Evolutionary conservation across 2,797 vertebrate genomes (phyloP).

Genomic region (Rhincodon typus): DNA sequence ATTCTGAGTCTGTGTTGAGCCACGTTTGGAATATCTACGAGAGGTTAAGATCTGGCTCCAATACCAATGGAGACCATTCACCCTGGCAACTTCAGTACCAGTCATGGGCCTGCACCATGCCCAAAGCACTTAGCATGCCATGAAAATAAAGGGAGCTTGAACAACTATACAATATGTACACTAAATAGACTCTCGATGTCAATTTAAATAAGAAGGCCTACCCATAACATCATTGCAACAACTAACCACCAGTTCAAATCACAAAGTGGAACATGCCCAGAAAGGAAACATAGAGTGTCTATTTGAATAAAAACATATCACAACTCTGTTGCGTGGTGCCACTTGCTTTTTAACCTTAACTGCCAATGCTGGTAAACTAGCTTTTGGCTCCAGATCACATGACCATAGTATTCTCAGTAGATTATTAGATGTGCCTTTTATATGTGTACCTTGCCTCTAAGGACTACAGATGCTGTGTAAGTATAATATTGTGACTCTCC

Average conservation of each 20-base stretch:
- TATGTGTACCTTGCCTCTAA: too few relatives aligned
- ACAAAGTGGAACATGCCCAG: not conserved
- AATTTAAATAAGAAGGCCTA: not conserved
- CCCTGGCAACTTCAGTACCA: not conserved
- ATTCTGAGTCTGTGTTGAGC: not conserved
- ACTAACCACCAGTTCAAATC: not conserved
- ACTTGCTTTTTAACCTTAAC: not conserved
- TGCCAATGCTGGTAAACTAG: not conserved
- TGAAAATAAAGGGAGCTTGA: not conserved
- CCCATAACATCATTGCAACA: not conserved
- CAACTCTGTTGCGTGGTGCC: not conserved
- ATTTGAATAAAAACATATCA: not conserved
- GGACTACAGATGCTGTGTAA: too few relatives aligned
- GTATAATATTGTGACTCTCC: too few relatives aligned
- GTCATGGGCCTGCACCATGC: not conserved
- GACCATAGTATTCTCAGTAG: not conserved
- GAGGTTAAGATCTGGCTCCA: not conserved
- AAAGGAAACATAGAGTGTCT: not conserved
- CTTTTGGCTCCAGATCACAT: not conserved
- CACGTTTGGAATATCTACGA: not conserved
- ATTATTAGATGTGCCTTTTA: not conserved
- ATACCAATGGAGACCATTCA: not conserved
- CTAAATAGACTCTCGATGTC: not conserved
- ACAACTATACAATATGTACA: not conserved
- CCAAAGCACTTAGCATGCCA: not conserved